Percentiles rank a stretch among this genome's conserved stretches.
These are phyloP conservation scores for Bombus waltoni DNA, from an alignment of 1,140 invertebrate species.

Conservation along the genomic window DNA sequence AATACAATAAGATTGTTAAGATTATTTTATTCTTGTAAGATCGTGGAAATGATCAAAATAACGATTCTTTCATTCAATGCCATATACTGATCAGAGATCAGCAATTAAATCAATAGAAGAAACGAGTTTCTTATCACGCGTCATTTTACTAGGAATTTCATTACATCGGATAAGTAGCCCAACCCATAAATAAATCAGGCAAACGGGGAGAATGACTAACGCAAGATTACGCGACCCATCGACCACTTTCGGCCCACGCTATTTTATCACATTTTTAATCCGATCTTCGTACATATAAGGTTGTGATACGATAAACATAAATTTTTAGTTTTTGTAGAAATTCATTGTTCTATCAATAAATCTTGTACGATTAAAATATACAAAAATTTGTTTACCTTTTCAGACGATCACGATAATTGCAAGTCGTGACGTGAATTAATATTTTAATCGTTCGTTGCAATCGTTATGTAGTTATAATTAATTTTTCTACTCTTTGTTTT, in stretches of 20 bases:
- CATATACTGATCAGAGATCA: conserved; percentile 20
- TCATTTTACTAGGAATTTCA: conserved; percentile 79
- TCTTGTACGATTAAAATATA: neutral
- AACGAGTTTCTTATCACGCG: conserved; percentile 76
- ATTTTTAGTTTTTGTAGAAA: neutral
- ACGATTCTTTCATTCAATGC: conserved; percentile 4
- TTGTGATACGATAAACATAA: conserved; percentile 34
- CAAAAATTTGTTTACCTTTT: neutral
- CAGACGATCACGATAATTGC: neutral
- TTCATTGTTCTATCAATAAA: neutral
- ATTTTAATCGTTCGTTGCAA: neutral
- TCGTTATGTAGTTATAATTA: neutral
- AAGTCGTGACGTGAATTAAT: neutral
- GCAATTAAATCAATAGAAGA: conserved; percentile 22
- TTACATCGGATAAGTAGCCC: conserved; percentile 77
- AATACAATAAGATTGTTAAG: neutral
- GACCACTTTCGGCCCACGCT: conserved; percentile 75
- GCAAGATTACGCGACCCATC: conserved; percentile 76
- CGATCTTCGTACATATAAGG: conserved; percentile 50
- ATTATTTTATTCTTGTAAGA: neutral
- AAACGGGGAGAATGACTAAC: conserved; percentile 76
- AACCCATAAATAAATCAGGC: conserved; percentile 78
- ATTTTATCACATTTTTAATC: conserved; percentile 69
- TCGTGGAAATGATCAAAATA: conserved; percentile 8
- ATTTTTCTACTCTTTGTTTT: neutral